Percentiles rank a stretch among this genome's conserved stretches.
Evolutionary conservation across 2,888 invertebrate genomes (phyloP).

Genomic region (Eupithecia exiguata): DNA sequence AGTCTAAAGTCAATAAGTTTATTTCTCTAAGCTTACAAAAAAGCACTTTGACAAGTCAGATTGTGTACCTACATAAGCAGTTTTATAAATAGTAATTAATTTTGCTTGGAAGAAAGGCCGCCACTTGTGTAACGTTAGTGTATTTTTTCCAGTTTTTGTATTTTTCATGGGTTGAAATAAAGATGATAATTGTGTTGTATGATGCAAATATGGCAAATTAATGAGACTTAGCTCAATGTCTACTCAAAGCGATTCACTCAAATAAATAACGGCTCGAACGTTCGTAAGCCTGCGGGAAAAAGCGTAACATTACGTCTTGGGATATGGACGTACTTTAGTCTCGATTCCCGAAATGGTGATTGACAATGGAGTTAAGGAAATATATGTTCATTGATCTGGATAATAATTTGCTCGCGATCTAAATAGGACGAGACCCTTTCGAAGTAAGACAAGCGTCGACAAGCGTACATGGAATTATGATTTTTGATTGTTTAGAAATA

Average conservation of each 20-base stretch:
- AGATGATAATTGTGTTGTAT: neutral
- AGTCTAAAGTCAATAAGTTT: too few relatives aligned
- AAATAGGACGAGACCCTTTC: neutral
- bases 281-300: neutral
- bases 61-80: too few relatives aligned
- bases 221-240: neutral
- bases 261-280: constrained; percentile 1
- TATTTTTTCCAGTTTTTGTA: neutral
- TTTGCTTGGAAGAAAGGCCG: too few relatives aligned
- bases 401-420: neutral
- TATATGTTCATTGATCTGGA: constrained; percentile 3
- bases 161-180: neutral
- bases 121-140: neutral
- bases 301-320: constrained; percentile 2
- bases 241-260: neutral
- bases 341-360: constrained; percentile 11
- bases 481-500: too few relatives aligned
- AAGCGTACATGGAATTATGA: too few relatives aligned
- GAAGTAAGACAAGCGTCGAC: neutral
- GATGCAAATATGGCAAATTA: neutral
- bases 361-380: constrained; percentile 9
- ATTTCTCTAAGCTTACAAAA: too few relatives aligned
- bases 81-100: too few relatives aligned
- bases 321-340: neutral
- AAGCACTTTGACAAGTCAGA: too few relatives aligned